These are phyloP conservation scores for Mechanitis mazaeus DNA, from an alignment of 2,888 invertebrate genomes.

Conservation along the genomic window DNA sequence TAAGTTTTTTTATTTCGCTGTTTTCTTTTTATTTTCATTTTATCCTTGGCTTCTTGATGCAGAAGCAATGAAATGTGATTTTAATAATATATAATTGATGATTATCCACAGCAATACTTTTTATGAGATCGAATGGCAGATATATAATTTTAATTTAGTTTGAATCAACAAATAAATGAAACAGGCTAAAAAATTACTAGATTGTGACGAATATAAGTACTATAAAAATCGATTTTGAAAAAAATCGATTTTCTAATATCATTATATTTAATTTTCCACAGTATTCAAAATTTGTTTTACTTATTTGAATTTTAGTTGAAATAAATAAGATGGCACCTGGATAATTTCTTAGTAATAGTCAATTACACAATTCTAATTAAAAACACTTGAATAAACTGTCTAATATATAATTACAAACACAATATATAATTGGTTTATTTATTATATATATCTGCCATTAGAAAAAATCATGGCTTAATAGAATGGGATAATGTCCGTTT, in stretches of 20 bases:
- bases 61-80: conserved; percentile 63
- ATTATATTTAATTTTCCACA: no score
- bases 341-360: no score
- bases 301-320: no score
- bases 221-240: no score
- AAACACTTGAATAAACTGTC: no score
- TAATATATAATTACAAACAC: no score
- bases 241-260: no score
- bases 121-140: conserved; percentile 42
- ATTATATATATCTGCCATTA: conserved; percentile 28
- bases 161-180: conserved; percentile 2
- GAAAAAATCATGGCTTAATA: conserved; percentile 63
- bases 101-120: conserved; percentile 71
- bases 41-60: conserved; percentile 57
- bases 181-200: neutral
- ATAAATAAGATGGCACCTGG: no score
- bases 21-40: conserved; percentile 32
- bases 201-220: neutral
- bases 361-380: no score
- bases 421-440: neutral
- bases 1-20: conserved; percentile 29
- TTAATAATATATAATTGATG: conserved; percentile 9
- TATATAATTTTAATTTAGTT: conserved; percentile 16
- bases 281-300: no score
- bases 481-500: conserved; percentile 36